A percentile compares a stretch with the other conserved stretches of the same genome.
These are phyloP conservation scores for Megalonaias nervosa DNA, from an alignment of 1,140 invertebrate species.

Conservation along the genomic window DNA sequence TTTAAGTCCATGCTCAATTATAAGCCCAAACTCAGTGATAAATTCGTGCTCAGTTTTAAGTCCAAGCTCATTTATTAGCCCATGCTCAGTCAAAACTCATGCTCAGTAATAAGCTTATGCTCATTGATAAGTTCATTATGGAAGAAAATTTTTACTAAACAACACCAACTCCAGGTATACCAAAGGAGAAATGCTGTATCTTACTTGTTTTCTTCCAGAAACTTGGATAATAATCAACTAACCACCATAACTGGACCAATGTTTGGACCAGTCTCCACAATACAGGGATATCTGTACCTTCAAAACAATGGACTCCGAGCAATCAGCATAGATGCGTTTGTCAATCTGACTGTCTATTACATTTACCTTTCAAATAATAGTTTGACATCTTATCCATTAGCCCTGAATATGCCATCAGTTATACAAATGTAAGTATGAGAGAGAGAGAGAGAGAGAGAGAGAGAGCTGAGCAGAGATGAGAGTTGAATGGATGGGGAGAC, in stretches of 20 bases:
- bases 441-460: not conserved
- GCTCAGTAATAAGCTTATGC: no score
- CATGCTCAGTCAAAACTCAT: no score
- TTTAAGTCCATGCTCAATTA: no score
- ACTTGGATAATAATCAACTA: slow-evolving; percentile 45
- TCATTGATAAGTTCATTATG: no score
- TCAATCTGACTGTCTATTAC: slow-evolving; percentile 26
- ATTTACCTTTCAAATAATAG: slow-evolving; percentile 43
- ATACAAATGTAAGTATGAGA: slow-evolving; percentile 13
- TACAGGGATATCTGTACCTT: slow-evolving; percentile 28
- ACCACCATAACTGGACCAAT: slow-evolving; percentile 22
- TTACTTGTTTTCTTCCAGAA: slow-evolving; percentile 23
- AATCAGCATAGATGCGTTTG: slow-evolving; percentile 36
- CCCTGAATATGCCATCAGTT: slow-evolving; percentile 6
- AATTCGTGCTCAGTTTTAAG: no score
- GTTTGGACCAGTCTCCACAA: slow-evolving; percentile 38
- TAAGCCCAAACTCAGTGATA: no score
- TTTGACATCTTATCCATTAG: slow-evolving; percentile 23
- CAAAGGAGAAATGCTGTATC: no score
- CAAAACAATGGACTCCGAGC: slow-evolving; percentile 36
- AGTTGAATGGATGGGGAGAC: no score
- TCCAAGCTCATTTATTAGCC: no score
- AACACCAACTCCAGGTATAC: no score
- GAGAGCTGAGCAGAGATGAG: no score
- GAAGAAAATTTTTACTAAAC: no score